These are phyloP conservation scores for Carpatolechia fugitivella DNA, from an alignment of 2,888 invertebrate genomes.

Conservation along the genomic window DNA sequence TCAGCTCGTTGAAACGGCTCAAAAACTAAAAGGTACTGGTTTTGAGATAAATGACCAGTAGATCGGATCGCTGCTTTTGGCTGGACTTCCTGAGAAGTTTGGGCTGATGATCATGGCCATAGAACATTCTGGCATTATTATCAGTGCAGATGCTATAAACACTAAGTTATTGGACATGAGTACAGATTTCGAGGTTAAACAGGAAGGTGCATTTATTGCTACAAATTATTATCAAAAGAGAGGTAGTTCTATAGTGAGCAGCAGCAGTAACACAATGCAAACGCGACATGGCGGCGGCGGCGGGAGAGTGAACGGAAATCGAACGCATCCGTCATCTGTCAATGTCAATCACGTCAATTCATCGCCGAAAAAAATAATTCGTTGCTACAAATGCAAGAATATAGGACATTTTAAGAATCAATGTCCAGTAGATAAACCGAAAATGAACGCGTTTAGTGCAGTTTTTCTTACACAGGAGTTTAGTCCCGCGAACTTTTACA, in stretches of 20 bases:
- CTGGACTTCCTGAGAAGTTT: constrained; percentile 24
- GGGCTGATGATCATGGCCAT: constrained; percentile 27
- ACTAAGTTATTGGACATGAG: constrained; percentile 25
- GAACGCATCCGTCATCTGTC: too few species aligned
- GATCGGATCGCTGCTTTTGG: constrained; percentile 24
- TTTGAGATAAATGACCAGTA: constrained; percentile 29
- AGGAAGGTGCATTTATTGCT: too few species aligned
- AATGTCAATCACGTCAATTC: too few species aligned
- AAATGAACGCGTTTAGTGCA: constrained; percentile 25
- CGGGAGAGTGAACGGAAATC: neutral
- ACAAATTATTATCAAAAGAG: too few species aligned
- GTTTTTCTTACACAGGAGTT: constrained; percentile 17
- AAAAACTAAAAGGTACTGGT: constrained; percentile 27
- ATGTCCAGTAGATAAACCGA: constrained; percentile 15
- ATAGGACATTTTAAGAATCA: constrained; percentile 23
- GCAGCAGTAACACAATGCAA: neutral
- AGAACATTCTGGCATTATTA: constrained; percentile 21
- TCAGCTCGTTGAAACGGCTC: constrained; percentile 27
- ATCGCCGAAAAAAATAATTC: too few species aligned
- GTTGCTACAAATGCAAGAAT: constrained; percentile 24
- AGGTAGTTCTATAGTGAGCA: too few species aligned
- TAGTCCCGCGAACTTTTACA: constrained; percentile 11
- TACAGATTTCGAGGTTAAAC: too few species aligned
- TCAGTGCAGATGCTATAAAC: constrained; percentile 25
- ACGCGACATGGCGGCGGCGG: neutral